phyloP scores from a whole-genome alignment of 2,113 vertebrate species.

The Talpa occidentalis region DNA sequence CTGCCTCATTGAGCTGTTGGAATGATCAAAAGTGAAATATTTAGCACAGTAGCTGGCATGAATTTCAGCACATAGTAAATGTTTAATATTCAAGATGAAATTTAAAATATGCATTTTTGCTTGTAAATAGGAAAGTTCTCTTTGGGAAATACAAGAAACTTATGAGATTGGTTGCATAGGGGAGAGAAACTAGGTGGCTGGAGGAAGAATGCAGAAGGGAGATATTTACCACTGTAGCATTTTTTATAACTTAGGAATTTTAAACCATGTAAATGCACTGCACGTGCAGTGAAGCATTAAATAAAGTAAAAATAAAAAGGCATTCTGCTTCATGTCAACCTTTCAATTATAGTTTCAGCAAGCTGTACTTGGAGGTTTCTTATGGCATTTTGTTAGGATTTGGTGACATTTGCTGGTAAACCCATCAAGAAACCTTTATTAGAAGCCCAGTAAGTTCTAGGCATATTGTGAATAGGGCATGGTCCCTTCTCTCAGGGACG shows the following conservation, averaged over 20 bases:
- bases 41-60: neutral
- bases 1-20: slow-evolving; percentile 12
- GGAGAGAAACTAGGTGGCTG: slow-evolving; percentile 35
- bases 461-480: neutral
- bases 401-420: slow-evolving; percentile 7
- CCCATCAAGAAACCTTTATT: neutral
- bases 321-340: slow-evolving; percentile 50
- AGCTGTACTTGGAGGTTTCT: slow-evolving; percentile 24
- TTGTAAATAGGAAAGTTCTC: slow-evolving; percentile 44
- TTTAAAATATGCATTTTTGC: slow-evolving; percentile 60
- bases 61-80: slow-evolving; percentile 13
- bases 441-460: neutral
- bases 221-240: slow-evolving; percentile 45
- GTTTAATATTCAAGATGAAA: slow-evolving; percentile 50
- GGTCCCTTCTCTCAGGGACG: neutral
- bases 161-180: neutral
- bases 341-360: slow-evolving; percentile 30
- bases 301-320: slow-evolving; percentile 52
- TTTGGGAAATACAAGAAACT: slow-evolving; percentile 25
- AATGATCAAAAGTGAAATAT: neutral
- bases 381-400: slow-evolving; percentile 38
- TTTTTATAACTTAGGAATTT: slow-evolving; percentile 59
- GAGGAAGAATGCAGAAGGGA: neutral
- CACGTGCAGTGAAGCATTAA: slow-evolving; percentile 46
- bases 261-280: slow-evolving; percentile 51